Base-by-base conservation (phyloP, 2,113 vertebrate genomes). In the Aegypius monachus region DNA sequence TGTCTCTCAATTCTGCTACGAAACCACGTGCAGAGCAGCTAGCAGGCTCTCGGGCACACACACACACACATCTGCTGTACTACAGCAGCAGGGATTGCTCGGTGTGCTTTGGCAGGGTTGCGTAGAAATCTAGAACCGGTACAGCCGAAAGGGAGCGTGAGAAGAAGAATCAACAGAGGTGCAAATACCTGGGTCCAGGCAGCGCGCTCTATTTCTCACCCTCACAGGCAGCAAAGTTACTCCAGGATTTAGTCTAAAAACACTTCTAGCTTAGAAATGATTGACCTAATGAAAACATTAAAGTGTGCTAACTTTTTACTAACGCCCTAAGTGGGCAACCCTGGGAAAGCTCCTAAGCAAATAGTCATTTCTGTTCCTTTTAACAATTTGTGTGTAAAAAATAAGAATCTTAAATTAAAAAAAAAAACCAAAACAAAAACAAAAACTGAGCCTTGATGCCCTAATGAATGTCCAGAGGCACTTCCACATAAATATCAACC, bases 401-500 rank as follows among this genome's bases (percentile, higher is more conserved):
- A 81, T 6, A 62, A 66, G 42, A 32, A 53, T 38, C 78, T 90
- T 93, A 95, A 83, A 88, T 93, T 66, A 83, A 86, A 86, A 83
- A 59, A 79, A 53, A 72, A 50, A 47, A 12, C 48, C 4, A 50
- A 26, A 75, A 59, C n/a, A 58, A 82, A 59, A 47, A 17, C 43
- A 34, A 52, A 72, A 93, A 78, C 88, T 26, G 62, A 93, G 77
- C 90, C 74, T 47, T 52, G 78, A 88, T 11, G 66, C 62, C 92
- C 91, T 81, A 29, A 61, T 12, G 36, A 89, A 79, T 31, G 91
- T 90, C 92, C 92, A 87, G 94, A 97, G 96, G 95, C 95, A 93
- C 96, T 93, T 97, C 31, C 72, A 86, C 68, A 84, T 65, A 91
- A 92, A 94, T 80, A 81, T 72, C 78, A n/a, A 42, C 71, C n/a